These are phyloP conservation scores for Dione juno DNA, from an alignment of 2,888 invertebrate genomes.

Conservation along the genomic window DNA sequence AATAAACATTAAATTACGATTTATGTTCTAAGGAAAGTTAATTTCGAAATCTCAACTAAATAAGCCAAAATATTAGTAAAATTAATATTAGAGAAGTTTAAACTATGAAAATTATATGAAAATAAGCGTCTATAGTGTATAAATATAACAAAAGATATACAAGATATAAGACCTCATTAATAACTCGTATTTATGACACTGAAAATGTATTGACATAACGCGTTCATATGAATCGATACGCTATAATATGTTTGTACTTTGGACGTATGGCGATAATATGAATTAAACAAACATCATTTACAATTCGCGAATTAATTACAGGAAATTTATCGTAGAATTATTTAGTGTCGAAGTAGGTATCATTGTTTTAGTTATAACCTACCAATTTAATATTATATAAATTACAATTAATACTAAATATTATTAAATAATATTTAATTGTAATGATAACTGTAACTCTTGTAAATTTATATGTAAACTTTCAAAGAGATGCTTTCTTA, in stretches of 20 bases:
- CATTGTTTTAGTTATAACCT: conserved; percentile 38
- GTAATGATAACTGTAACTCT: conserved; percentile 21
- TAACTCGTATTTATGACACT: background rate
- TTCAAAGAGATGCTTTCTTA: no score
- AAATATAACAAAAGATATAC: no score
- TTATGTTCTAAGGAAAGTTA: no score
- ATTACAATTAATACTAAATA: no score
- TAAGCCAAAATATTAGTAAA: no score
- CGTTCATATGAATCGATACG: conserved; percentile 31
- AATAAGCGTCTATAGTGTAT: no score
- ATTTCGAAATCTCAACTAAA: no score
- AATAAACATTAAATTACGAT: no score
- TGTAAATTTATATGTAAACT: background rate
- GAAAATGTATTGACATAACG: conserved; percentile 4
- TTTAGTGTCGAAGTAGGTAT: conserved; percentile 41
- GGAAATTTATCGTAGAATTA: conserved; percentile 39
- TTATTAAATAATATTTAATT: conserved; percentile 31
- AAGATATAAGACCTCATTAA: background rate
- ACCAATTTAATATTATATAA: conserved; percentile 40
- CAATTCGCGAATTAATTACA: conserved; percentile 40
- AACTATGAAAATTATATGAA: no score
- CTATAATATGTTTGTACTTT: conserved; percentile 34
- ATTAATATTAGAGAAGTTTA: no score
- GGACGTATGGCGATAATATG: conserved; percentile 31
- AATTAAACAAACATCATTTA: conserved; percentile 41